Evolutionary conservation across 1,140 invertebrate genomes (phyloP), one percentile per base, ranked within the genome.

Genomic region (Ceratosolen solmsi): DNA sequence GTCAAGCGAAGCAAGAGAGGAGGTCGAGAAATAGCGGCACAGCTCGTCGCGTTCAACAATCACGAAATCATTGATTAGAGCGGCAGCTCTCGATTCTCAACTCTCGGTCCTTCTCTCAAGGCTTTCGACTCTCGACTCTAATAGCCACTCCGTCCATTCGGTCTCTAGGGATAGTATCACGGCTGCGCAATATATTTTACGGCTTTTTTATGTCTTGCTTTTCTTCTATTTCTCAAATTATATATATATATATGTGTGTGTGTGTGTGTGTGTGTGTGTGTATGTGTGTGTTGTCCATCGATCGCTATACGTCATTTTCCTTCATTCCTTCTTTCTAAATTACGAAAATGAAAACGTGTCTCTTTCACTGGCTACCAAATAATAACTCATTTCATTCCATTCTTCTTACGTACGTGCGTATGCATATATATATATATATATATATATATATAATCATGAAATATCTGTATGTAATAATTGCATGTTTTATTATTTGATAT

Each of bases 1-100:
- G 33, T 11, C 20, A 38, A 25, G 15, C 2, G 22, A 63, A 36
- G 17, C 22, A 25, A 60, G 63, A 65, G 63, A 33, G 27, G 33
- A 22, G 9, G 30, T 68, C 17, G 20, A 68, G 33, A 68, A 68
- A 38, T 68, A 63, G 58, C 58, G 58, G 58, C 27, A 68, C 33
- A 38, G 22, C 8, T 68, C 27, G 17, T 17, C 33, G 63, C 20
- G 30, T 68, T 68, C 33, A 2, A 68, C 63, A n/a, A 68, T 68
- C 63, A 36, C 63, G 63, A 68, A 68, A 38, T 68, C 33, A 11
- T 68, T 30, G 33, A 68, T 68, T 38, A 68, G 36, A 4, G 63
- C 20, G 20, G 63, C n/a, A n/a, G 63, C 63, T 38, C 17, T 68
- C 33, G 36, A n/a, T 33, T 17, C 17, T 33, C 5, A 20, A 3